Evolutionary conservation across 2,888 invertebrate species (phyloP), one percentile per base, ranked within the genome.

Genomic region (Eristalis pertinax): DNA sequence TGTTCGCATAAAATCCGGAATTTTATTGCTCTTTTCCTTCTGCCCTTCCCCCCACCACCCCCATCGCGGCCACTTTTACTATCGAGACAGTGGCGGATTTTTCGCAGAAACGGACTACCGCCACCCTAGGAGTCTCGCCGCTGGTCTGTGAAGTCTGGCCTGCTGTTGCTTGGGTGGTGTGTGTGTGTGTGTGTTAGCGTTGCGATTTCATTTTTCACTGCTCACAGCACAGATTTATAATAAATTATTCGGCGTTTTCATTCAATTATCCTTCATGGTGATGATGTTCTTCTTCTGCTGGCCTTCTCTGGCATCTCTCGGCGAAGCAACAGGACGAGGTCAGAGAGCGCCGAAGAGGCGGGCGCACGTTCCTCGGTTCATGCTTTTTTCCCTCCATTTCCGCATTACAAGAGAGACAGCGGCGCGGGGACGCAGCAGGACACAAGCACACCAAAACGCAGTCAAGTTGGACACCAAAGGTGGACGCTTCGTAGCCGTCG

Each of bases 231-330:
- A 72, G 72, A 72, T 65, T 32, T 84, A 84, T 84, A 87, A 84
- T 84, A 87, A 79, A 87, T 87, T 84, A 87, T 87, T 80, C 75
- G 79, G 75, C 79, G 70, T 83, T 87, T 84, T 79, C 83, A 87
- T 87, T 84, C 79, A 87, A 87, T 87, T 87, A 87, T 87, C 84
- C 84, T 76, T 87, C 58, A 83, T 75, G 68, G 76, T 75, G 75
- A 65, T 79, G 84, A 67, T 58, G 60, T 22, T n/a, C 38, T 50
- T 56, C 19, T 41, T 65, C 50, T 50, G 50, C 8, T 50, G 50
- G 43, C 43, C 43, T 43, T 19, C 19, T n/a, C 50, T 19, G 50
- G 50, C 50, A 19, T 19, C 50, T 50, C 19, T 19, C 50, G 50
- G 19, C 8, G 79, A 84, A 87, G 84, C 84, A 87, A 87, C 84